Base-by-base conservation (phyloP, 2,797 vertebrate species). In the Hephaestus fuliginosus region DNA sequence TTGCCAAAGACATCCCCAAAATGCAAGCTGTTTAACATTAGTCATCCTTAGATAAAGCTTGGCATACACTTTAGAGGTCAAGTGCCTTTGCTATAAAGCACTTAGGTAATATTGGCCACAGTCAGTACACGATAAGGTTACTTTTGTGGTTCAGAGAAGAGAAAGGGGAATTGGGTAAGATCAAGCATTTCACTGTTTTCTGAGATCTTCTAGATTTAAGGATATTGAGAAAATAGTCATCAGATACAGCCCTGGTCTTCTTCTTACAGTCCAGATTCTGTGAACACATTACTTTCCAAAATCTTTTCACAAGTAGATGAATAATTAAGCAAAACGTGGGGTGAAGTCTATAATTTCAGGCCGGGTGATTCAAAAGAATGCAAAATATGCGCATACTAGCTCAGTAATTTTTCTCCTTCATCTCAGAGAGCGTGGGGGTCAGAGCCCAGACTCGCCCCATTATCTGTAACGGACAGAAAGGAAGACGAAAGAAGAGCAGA, bases 381-480 rank as follows among this genome's bases (percentile, higher is more conserved):
- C 70, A 80, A 88, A 90, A 90, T 90, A 90, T 92, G 89, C 81
- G 78, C 87, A 90, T 93, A 84, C 86, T 79, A 78, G 78, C 71
- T 30, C 15, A 64, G 57, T 90, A 52, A 89, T 87, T 86, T 39
- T 89, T 69, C 63, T 82, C 52, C 78, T 85, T 78, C 84, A 81
- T 90, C 68, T 89, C 69, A 71, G 58, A 80, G 85, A 84, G 74
- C 5, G 39, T 4, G 36, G 55, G 66, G 86, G 76, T 91, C 87
- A 87, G 73, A 72, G 76, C 79, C 49, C 36, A 72, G 82, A 76
- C 81, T 33, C 56, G 6, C 33, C 72, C 49, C 60, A 69, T 88
- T 88, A 92, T 86, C 76, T 63, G 60, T 36, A 64, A 76, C 9
- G 60, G 68, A 74, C 30, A 72, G 75, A 78, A 62, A 77, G 12